Conservation (phyloP, 2,888 invertebrate species). For the Sicus ferrugineus region DNA sequence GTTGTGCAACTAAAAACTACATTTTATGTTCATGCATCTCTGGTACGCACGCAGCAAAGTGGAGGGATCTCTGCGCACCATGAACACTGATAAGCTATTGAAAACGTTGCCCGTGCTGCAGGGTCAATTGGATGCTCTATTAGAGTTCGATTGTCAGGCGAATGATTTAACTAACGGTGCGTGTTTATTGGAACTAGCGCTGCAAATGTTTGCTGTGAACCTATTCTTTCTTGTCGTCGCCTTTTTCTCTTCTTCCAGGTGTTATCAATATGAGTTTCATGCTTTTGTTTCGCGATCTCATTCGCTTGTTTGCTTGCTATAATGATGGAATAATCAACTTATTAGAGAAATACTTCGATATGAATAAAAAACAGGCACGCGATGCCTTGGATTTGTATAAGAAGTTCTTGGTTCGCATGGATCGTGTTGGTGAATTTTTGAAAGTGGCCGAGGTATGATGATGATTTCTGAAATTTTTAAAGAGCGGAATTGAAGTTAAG, state of each 20-base stretch:
- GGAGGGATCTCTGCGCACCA: slow-evolving; percentile 94
- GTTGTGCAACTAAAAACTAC: no score
- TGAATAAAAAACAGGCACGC: slow-evolving; percentile 99
- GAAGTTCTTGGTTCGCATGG: slow-evolving; percentile 98
- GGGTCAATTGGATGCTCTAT: slow-evolving; percentile 90
- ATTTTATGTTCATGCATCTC: no score
- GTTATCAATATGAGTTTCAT: slow-evolving; percentile 99
- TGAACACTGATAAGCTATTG: slow-evolving; percentile 96
- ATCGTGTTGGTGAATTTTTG: slow-evolving; percentile 96
- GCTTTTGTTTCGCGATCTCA: slow-evolving; percentile 98
- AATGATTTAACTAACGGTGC: slow-evolving; percentile 92
- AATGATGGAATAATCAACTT: slow-evolving; percentile 99
- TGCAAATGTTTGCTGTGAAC: no score
- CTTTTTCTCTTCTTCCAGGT: slow-evolving; percentile 62
- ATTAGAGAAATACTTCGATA: slow-evolving; percentile 98
- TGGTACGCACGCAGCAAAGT: slow-evolving; percentile 85
- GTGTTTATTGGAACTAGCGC: no score
- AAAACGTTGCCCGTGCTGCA: slow-evolving; percentile 97
- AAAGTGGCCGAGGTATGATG: slow-evolving; percentile 77
- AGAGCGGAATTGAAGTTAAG: neutral
- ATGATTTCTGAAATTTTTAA: neutral
- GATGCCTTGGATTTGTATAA: slow-evolving; percentile 98
- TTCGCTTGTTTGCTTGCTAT: slow-evolving; percentile 98
- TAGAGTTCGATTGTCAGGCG: slow-evolving; percentile 97
- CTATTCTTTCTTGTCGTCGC: no score